phyloP scores from a whole-genome alignment of 2,797 vertebrate genomes.

The Paramormyrops hopkinsi region DNA sequence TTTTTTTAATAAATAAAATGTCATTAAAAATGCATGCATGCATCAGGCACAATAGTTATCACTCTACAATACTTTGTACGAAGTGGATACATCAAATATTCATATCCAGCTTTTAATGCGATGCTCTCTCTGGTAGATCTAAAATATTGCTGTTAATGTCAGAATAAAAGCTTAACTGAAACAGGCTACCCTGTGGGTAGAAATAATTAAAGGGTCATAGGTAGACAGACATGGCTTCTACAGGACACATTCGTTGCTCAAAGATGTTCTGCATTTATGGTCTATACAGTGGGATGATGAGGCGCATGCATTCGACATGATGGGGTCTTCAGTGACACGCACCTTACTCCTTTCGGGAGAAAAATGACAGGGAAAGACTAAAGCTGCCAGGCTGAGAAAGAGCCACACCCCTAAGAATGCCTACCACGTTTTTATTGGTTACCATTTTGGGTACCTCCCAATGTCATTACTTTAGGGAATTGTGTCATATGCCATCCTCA shows the following conservation, averaged over 20 bases:
- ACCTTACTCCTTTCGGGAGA: background rate
- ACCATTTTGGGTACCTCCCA: background rate
- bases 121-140: background rate
- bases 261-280: background rate
- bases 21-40: background rate
- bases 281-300: background rate
- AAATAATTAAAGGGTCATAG: constrained; percentile 4
- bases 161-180: background rate
- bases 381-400: background rate
- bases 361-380: background rate
- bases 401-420: background rate
- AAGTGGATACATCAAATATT: background rate
- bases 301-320: background rate
- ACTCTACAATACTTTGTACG: background rate
- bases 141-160: constrained; percentile 1
- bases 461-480: background rate
- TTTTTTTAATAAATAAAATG: background rate
- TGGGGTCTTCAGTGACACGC: background rate
- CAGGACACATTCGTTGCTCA: background rate
- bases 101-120: background rate
- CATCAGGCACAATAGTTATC: background rate
- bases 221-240: background rate
- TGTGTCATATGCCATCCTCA: background rate
- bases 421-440: background rate
- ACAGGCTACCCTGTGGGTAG: background rate